Base-by-base conservation (phyloP, 2,113 vertebrate species). In the Boulengeromyrus knoepffleri region DNA sequence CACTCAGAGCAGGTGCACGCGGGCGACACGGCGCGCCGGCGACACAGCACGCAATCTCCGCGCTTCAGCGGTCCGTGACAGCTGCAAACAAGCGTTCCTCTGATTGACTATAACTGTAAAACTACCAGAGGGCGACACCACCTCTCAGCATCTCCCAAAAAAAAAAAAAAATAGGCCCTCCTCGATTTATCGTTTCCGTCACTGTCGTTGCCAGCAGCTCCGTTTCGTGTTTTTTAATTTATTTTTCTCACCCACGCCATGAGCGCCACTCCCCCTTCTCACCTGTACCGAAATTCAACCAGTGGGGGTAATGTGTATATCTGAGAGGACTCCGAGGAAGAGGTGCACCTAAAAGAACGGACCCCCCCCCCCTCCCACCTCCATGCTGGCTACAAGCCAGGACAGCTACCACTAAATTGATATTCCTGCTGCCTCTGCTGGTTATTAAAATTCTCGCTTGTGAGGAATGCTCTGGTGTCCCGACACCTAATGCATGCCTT, bases 391-490 rank as follows among this genome's bases (percentile, higher is more conserved):
- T 12, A 27, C 46, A 27, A 13, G 46, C 24, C 39, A 46, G 45
- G 27, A n/a, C 27, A 52, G 13, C 46, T 9, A 36, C n/a, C 27
- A 90, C 92, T 93, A 91, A 90, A 93, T 90, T 91, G 91, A 94
- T 94, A 92, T 93, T 90, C 92, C 91, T 91, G 92, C 92, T 90
- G 93, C 92, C 87, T 93, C 88, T 91, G 91, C 88, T 89, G 92
- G 92, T 94, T 94, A 94, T 93, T 94, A 95, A 94, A 94, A 93
- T 95, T 95, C 95, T 92, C 94, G 93, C 95, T 94, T 95, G 92
- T 92, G 92, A 93, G 91, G 93, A 93, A 94, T 93, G 91, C 92
- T 93, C n/a, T 39, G 56, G 21, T 47, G 92, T 91, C 92, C 92
- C 92, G 90, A 89, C 92, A 92, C 90, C 91, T 91, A 21, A 91